A percentile compares a stretch with the other conserved stretches of the same genome.
These are phyloP conservation scores for Ctenopoma kingsleyae DNA, from an alignment of 2,797 vertebrate species.

Conservation along the genomic window DNA sequence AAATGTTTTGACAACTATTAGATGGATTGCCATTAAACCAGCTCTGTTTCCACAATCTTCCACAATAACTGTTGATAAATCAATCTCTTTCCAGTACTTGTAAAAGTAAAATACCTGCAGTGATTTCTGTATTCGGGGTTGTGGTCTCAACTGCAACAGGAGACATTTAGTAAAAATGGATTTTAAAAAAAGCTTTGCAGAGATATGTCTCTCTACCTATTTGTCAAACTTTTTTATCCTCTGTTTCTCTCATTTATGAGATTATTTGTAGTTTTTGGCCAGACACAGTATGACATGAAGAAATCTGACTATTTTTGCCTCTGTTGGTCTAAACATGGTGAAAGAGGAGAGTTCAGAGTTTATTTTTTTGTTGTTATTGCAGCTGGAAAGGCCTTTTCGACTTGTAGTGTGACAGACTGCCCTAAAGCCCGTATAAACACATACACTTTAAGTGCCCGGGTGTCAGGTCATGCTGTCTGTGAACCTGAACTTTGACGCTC, in stretches of 20 bases:
- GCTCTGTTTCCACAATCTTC: too few relatives aligned
- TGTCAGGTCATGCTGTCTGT: slow-evolving; percentile 25
- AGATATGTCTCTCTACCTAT: neutral
- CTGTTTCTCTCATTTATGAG: neutral
- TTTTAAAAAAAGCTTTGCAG: neutral
- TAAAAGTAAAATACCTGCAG: slow-evolving; percentile 1
- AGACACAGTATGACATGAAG: slow-evolving; percentile 21
- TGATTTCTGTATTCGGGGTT: neutral
- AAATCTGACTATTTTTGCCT: slow-evolving; percentile 35
- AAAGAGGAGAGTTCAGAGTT: slow-evolving; percentile 27
- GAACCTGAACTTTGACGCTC: slow-evolving; percentile 46
- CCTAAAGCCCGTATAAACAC: slow-evolving; percentile 2
- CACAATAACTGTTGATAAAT: too few relatives aligned
- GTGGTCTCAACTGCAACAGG: neutral
- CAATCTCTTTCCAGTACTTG: neutral
- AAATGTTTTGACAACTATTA: neutral
- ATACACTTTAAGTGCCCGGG: neutral
- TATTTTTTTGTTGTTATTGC: slow-evolving; percentile 44
- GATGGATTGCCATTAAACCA: neutral
- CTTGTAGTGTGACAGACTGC: slow-evolving; percentile 6
- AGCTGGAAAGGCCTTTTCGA: slow-evolving; percentile 51
- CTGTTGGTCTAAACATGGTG: slow-evolving; percentile 21
- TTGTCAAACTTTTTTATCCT: neutral
- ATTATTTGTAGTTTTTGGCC: slow-evolving; percentile 30
- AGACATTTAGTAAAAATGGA: neutral